Evolutionary conservation across 2,888 invertebrate genomes (phyloP), one percentile per base, ranked within the genome.

Genomic region (Tetrapedia diversipes): DNA sequence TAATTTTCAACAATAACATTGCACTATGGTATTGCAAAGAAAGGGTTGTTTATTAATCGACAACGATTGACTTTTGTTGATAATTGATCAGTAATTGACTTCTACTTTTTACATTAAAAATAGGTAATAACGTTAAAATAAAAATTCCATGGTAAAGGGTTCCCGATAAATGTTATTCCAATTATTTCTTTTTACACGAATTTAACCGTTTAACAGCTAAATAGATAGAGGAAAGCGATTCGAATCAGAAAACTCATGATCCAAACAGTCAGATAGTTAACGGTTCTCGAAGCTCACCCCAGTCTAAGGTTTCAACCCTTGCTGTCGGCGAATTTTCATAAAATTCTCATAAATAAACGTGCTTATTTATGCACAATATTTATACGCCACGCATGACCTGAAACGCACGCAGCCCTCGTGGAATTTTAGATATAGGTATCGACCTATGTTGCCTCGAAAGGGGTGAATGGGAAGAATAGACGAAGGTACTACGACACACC

Each of bases 311-410:
- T 69, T 45, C 59, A 65, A 43, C 78, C 82, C 66, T 67, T 71
- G 4, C 0, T 14, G 54, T 32, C 34, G 43, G 24, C 29, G 72
- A 78, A 90, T 90, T 90, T 90, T 89, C 89, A 90, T 90, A 89
- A 90, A 90, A 90, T 84, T 83, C 86, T 75, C 89, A 90, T 90
- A 90, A 90, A 90, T 90, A 88, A 87, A 70, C 84, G 77, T 81
- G 81, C 86, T 89, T 89, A 90, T 90, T 90, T 90, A 89, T 89
- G 85, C 84, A 89, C 86, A 90, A 90, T 90, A 90, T 90, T 90
- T 90, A 90, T 90, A 90, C 83, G 87, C 85, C 82, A 86, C 86
- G 86, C 88, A 89, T 86, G 85, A 86, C 85, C 79, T 69, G 88
- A 87, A 81, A 69, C 77, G 74, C n/a, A n/a, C n/a, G 51, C 43